These are phyloP conservation scores for Chaetodon auriga DNA, from an alignment of 2,113 vertebrate species.

Conservation along the genomic window DNA sequence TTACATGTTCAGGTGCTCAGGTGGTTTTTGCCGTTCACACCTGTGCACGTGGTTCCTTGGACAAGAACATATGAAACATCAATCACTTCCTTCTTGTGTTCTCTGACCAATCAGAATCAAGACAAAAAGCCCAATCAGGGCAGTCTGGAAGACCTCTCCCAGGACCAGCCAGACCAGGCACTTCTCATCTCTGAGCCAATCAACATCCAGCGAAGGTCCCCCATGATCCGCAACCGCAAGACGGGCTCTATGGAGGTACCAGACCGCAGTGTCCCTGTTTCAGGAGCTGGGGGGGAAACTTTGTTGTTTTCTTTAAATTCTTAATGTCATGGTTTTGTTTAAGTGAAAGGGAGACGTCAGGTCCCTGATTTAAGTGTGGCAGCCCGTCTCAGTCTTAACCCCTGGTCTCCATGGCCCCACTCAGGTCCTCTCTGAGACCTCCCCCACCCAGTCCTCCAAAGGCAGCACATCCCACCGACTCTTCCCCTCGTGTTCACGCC, in stretches of 20 bases:
- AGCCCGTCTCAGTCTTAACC: conserved; percentile 22
- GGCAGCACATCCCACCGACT: conserved; percentile 90
- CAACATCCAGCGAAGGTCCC: conserved; percentile 87
- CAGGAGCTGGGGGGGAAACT: too few species aligned
- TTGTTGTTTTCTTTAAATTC: background rate
- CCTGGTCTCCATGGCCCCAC: conserved; percentile 44
- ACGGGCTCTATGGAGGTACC: conserved; percentile 96
- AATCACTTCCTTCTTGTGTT: background rate
- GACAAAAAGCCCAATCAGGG: conserved; percentile 91
- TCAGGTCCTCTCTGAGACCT: conserved; percentile 95
- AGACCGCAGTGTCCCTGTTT: background rate
- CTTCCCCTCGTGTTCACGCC: conserved; percentile 91
- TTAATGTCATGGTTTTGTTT: background rate
- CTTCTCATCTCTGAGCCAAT: conserved; percentile 84
- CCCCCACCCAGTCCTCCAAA: conserved; percentile 83
- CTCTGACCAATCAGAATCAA: conserved; percentile 85
- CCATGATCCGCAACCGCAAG: conserved; percentile 91
- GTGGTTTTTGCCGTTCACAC: too few species aligned
- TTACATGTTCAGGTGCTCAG: background rate
- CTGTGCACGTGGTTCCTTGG: background rate
- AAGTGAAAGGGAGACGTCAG: conserved; percentile 10
- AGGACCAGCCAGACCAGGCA: conserved; percentile 86
- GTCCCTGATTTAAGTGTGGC: conserved; percentile 5
- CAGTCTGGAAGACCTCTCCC: conserved; percentile 91
- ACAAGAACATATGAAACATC: background rate